These are phyloP conservation scores for Melipona beecheii DNA, from an alignment of 2,888 invertebrate species.

Conservation along the genomic window DNA sequence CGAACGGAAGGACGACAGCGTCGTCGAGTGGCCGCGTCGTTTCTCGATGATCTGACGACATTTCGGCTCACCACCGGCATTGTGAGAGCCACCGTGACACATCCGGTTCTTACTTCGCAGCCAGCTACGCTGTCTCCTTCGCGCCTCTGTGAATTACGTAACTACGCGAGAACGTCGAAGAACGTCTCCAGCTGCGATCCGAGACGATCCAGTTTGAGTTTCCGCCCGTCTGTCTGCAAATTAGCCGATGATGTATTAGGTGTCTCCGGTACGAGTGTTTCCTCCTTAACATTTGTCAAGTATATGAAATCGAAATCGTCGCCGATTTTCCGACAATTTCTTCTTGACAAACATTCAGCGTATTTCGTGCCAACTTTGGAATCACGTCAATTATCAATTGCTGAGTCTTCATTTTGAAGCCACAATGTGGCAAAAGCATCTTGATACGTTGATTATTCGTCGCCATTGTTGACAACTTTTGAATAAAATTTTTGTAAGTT, in stretches of 20 bases:
- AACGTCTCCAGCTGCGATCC: neutral
- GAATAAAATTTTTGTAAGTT: no score
- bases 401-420: no score
- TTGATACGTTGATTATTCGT: no score
- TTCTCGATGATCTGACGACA: slow-evolving; percentile 35
- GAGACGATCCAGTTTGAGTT: neutral
- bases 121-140: neutral
- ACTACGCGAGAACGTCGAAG: neutral
- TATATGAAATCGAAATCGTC: no score
- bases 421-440: no score
- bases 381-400: no score
- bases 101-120: neutral
- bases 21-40: neutral
- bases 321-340: neutral
- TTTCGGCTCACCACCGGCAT: neutral
- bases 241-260: neutral
- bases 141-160: neutral
- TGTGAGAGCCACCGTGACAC: slow-evolving; percentile 8
- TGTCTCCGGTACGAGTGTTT: neutral
- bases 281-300: neutral
- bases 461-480: no score
- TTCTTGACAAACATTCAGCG: neutral
- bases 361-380: no score
- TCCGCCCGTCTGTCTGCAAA: neutral
- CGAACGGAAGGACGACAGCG: neutral